Base-by-base conservation (phyloP, 2,888 invertebrate genomes). In the Fissipunctia ypsillon region DNA sequence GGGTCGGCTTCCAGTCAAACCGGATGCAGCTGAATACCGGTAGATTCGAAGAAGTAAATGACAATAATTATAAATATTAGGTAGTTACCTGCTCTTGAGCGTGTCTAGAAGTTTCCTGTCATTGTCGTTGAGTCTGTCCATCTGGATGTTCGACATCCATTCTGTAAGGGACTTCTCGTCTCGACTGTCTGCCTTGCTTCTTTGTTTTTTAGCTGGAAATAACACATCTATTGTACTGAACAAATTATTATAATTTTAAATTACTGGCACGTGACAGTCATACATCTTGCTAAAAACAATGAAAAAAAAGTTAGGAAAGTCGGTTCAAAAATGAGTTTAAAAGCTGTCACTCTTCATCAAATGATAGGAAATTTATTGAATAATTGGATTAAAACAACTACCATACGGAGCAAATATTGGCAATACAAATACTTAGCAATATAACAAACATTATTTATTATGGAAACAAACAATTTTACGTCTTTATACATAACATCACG, bases 91-190 rank as follows among this genome's bases (percentile, higher is more conserved):
- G 85, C 88, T 93, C 80, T 95, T 96, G 35, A 97, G 91, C 54
- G 95, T 96, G 80, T 97, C 97, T 10, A 97, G 88, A 14, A 97
- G 91, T 83, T 97, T 97, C 78, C 97, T 94, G 82, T 97, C 97
- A 65, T 94, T 96, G 6, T 97, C 97, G 71, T 96, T 96, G 56
- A 97, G 96, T 4, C 96, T 93, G 52, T 97, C 96, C 82, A 95
- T 93, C 52, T 96, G 95, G 68, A 95, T 91, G 7, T 90, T 88
- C 0, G 96, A 95, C 92, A 97, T 97, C 97, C 97, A 97, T 75
- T 97, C 96, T 1, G 96, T 94, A 31, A 97, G 86, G 41, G 96
- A 89, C 88, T 96, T 90, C 88, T 97, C 97, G 90, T 97, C 97
- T 0, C 83, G 94, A 76, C 95, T 94, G 16, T 95, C 81, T 80